Evolutionary conservation across 2,888 invertebrate species (phyloP).

Genomic region (Sarcophaga variegata): DNA sequence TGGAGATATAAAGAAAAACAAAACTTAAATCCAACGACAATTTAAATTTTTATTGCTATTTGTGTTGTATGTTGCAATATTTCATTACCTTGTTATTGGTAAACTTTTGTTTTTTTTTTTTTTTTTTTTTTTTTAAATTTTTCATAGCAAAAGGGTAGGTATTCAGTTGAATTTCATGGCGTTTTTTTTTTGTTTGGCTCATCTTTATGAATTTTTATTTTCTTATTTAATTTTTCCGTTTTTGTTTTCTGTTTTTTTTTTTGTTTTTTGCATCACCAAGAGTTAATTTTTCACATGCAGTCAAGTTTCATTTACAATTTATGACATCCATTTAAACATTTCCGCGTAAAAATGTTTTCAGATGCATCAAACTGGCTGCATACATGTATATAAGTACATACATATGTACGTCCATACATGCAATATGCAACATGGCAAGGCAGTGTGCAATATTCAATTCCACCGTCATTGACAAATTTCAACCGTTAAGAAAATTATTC

Average conservation of each 20-base stretch:
- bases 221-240: conserved; percentile 19
- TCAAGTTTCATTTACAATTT: conserved; percentile 57
- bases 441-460: conserved; percentile 58
- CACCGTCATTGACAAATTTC: conserved; percentile 59
- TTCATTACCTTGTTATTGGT: conserved; percentile 46
- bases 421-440: conserved; percentile 13
- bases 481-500: conserved; percentile 57
- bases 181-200: no score
- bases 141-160: not conserved
- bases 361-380: conserved; percentile 63
- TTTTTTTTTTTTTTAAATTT: conserved; percentile 6
- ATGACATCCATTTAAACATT: conserved; percentile 66
- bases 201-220: conserved; percentile 1
- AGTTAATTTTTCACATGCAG: conserved; percentile 5
- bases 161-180: no score
- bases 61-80: conserved; percentile 34
- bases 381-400: no score
- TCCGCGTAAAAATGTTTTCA: conserved; percentile 65
- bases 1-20: conserved; percentile 19
- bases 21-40: not conserved
- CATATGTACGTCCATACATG: not conserved
- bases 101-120: conserved; percentile 7
- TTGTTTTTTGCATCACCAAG: not conserved
- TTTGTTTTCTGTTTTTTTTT: not conserved
- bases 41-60: conserved; percentile 44